Base-by-base conservation (phyloP, 2,113 vertebrate genomes). In the Phrynosoma blainvillii region DNA sequence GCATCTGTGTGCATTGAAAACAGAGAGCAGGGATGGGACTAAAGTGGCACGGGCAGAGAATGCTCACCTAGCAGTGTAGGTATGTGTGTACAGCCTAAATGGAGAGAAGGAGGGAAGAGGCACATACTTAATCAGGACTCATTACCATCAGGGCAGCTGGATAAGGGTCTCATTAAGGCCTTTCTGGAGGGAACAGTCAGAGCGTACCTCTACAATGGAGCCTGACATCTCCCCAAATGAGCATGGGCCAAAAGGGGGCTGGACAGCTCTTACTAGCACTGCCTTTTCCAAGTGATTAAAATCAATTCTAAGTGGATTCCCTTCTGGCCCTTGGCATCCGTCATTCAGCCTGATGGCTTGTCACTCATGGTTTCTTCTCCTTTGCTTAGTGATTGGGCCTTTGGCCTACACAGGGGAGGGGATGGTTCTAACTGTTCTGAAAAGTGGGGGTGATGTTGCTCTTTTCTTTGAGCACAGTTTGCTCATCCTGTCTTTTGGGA, bases 211-310 rank as follows among this genome's bases (percentile, higher is more conserved):
- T 6, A 8, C 40, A 21, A 70, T 10, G 0, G 56, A 30, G 30
- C 77, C 77, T 75, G 83, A 81, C 88, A 66, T 89, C 54, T 65
- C 32, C 88, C 76, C 62, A 71, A 84, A 71, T 70, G 74, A 79
- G 87, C 79, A 11, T 30, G 40, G 86, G 16, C 27, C 71, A 76
- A 40, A 23, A 76, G 79, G 80, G 79, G 74, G 65, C 75, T 27
- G 75, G 52, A 8, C 25, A n/a, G 87, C 47, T 42, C 40, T 25
- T 71, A 65, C 75, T 52, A 73, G 47, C 25, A 30, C 66, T 84
- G 66, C 87, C 87, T 79, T 84, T 84, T 84, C 65, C 82, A n/a
- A 21, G 65, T 47, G 87, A 79, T 88, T 79, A 74, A 71, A 79
- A 84, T 84, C 82, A 79, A 79, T 79, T 59, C 75, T 71, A 78